phyloP scores from a whole-genome alignment of 2,113 vertebrate species.

The Melierax canorus region DNA sequence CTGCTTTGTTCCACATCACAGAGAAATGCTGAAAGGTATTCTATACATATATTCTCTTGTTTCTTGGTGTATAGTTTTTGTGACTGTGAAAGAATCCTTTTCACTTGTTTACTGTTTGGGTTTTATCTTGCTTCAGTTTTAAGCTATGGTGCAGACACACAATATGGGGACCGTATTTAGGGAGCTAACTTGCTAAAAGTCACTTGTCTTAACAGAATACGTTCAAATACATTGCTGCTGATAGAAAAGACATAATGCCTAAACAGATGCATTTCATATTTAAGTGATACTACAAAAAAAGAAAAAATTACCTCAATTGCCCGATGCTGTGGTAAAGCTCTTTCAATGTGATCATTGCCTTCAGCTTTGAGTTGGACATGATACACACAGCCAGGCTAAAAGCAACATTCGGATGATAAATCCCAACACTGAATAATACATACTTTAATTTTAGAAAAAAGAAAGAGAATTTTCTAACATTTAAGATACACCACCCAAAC shows the following conservation, averaged over 20 bases:
- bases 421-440: not conserved
- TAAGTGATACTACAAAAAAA: not conserved
- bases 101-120: not conserved
- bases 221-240: not conserved
- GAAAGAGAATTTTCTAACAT: not conserved
- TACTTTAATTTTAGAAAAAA: not conserved
- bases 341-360: conserved; percentile 95
- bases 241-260: not conserved
- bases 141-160: not conserved
- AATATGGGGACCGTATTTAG: not conserved
- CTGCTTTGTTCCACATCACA: not conserved
- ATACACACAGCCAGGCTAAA: conserved; percentile 90
- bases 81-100: not conserved
- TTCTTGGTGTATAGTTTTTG: not conserved
- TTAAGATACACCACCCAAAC: not conserved
- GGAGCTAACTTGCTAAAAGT: not conserved
- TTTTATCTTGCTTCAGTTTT: not conserved
- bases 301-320: conserved; percentile 80
- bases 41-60: not conserved
- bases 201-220: not conserved
- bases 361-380: conserved; percentile 90
- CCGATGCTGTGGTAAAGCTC: conserved; percentile 90
- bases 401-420: conserved; percentile 24
- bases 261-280: not conserved
- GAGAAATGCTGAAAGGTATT: not conserved